These are phyloP conservation scores for Camelus dromedarius DNA, from an alignment of 2,113 vertebrate genomes.

Conservation along the genomic window DNA sequence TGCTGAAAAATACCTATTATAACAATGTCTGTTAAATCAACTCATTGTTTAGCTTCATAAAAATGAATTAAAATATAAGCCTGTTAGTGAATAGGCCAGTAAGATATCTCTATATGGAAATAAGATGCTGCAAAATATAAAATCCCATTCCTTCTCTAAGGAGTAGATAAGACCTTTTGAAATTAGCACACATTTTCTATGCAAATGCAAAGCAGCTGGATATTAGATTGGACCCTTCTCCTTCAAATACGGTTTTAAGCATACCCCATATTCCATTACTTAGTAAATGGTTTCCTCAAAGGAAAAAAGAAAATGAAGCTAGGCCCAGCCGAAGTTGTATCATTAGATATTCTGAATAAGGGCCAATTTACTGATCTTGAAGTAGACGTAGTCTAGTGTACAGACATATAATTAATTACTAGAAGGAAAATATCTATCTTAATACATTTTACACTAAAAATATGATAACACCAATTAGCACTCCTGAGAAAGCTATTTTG, in stretches of 20 bases:
- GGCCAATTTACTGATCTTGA: not conserved
- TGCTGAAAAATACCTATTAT: constrained; percentile 62
- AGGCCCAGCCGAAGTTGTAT: not conserved
- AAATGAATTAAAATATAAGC: constrained; percentile 66
- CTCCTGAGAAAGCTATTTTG: constrained; percentile 26
- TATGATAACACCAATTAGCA: constrained; percentile 46
- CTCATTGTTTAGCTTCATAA: constrained; percentile 68
- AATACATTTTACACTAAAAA: constrained; percentile 42
- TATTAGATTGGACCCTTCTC: not conserved
- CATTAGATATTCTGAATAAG: constrained; percentile 30
- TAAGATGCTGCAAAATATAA: constrained; percentile 59
- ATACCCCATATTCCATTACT: not conserved
- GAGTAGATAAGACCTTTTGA: constrained; percentile 21
- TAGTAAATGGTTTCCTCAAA: constrained; percentile 5
- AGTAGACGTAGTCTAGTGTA: not conserved
- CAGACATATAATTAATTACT: constrained; percentile 15
- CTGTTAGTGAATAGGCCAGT: constrained; percentile 23
- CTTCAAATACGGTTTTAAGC: constrained; percentile 47
- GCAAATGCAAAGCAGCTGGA: constrained; percentile 20
- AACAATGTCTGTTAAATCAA: constrained; percentile 66
- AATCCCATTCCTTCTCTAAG: constrained; percentile 5
- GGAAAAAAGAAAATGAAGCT: not conserved
- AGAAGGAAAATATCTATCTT: constrained; percentile 8
- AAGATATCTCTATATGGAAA: constrained; percentile 42
- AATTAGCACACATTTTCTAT: constrained; percentile 44